Evolutionary conservation across 2,113 vertebrate genomes (phyloP).

Genomic region (Pyxicephalus adspersus): DNA sequence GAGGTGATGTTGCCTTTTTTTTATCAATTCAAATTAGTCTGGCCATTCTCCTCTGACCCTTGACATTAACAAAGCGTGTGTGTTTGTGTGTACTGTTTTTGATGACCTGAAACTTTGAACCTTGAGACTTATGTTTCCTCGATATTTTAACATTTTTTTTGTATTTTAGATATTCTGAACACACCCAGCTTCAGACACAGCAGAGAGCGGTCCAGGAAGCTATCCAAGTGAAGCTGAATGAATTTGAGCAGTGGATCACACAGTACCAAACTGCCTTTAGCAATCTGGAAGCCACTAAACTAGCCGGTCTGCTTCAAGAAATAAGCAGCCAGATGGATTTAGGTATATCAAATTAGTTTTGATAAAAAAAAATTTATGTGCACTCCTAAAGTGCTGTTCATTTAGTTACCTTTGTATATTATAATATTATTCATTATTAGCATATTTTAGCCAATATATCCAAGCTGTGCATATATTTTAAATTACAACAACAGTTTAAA

Average conservation of each 20-base stretch:
- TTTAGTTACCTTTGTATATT: no score
- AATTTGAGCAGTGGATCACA: slow-evolving; percentile 95
- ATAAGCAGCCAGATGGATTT: slow-evolving; percentile 95
- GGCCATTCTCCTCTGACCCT: no score
- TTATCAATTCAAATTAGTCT: no score
- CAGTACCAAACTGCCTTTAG: slow-evolving; percentile 96
- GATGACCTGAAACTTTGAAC: neutral
- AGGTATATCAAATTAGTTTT: slow-evolving; percentile 71
- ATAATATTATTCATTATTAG: no score
- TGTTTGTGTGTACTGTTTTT: neutral
- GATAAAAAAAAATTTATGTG: no score
- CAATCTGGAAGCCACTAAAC: slow-evolving; percentile 92
- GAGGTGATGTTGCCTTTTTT: no score
- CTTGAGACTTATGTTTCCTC: neutral
- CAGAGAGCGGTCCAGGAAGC: slow-evolving; percentile 94
- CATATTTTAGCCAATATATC: no score
- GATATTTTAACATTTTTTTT: slow-evolving; percentile 35
- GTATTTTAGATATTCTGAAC: slow-evolving; percentile 88
- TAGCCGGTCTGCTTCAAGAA: slow-evolving; percentile 95
- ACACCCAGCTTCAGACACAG: slow-evolving; percentile 91
- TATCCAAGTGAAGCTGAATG: slow-evolving; percentile 91
- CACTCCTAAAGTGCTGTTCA: neutral
- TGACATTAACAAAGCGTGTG: no score
- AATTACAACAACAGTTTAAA: no score
- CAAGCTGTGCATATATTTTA: no score